Conservation (phyloP, 2,888 invertebrate genomes). For the Didymodactylos carnosus region DNA sequence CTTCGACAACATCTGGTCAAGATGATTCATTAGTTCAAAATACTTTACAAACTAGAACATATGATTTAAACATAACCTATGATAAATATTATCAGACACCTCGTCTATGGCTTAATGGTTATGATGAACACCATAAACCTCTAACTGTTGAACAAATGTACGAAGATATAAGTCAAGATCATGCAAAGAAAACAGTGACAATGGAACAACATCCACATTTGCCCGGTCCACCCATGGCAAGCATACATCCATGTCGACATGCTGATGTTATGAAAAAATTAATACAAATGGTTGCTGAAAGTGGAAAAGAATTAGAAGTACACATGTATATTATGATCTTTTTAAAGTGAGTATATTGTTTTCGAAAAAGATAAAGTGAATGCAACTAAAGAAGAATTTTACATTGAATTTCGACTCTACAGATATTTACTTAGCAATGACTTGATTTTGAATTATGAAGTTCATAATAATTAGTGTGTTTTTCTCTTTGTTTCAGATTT, state of each 20-base stretch:
- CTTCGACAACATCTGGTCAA: no score
- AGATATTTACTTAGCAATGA: no score
- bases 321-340: constrained; percentile 77
- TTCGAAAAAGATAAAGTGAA: no score
- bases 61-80: constrained; percentile 67
- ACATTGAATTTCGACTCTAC: no score
- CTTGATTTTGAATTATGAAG: no score
- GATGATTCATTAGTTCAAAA: neutral
- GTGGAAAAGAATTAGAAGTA: constrained; percentile 82
- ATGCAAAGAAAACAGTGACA: constrained; percentile 96
- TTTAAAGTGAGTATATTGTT: no score
- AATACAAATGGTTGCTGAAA: constrained; percentile 86
- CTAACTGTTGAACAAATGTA: constrained; percentile 85
- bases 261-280: constrained; percentile 99
- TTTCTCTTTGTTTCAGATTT: no score
- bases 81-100: constrained; percentile 99
- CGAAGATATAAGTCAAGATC: constrained; percentile 96
- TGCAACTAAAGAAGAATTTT: no score
- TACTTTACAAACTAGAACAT: neutral
- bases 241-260: constrained; percentile 92
- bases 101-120: constrained; percentile 80
- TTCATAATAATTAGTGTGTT: no score
- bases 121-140: constrained; percentile 54
- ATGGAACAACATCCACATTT: constrained; percentile 97
- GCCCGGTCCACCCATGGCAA: constrained; percentile 79